Percentiles rank a stretch among this genome's conserved stretches.
Evolutionary conservation across 2,888 invertebrate species (phyloP).

Genomic region (Mongoloraphidia duomilia): DNA sequence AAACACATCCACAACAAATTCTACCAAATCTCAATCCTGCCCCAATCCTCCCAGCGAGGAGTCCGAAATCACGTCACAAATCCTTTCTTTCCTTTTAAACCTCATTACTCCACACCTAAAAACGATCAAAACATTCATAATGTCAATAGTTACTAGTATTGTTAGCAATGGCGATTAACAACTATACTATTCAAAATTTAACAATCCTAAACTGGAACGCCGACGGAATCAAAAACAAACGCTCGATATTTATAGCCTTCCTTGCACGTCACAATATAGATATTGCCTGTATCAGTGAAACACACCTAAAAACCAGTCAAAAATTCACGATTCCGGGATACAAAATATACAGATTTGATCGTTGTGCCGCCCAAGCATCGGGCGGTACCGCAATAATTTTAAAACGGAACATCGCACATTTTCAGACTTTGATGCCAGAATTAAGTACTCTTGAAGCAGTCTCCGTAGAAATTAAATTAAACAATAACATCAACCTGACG

Average conservation of each 20-base stretch:
- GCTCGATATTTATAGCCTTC: not conserved
- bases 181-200: no score
- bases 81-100: not conserved
- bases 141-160: not conserved
- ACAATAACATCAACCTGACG: conserved; percentile 2
- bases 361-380: no score
- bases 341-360: no score
- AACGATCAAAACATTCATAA: not conserved
- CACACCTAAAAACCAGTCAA: not conserved
- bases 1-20: not conserved
- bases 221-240: not conserved
- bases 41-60: not conserved
- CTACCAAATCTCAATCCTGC: not conserved
- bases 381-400: no score
- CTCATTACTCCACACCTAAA: not conserved
- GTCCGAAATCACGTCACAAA: not conserved
- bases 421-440: no score
- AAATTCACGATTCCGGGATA: not conserved
- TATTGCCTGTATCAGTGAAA: not conserved
- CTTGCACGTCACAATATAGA: not conserved
- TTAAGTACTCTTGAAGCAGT: conserved; percentile 1
- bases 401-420: no score
- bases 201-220: not conserved
- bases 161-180: not conserved
- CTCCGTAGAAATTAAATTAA: not conserved